Evolutionary conservation across 2,888 invertebrate species (phyloP), one percentile per base, ranked within the genome.

Genomic region (Galerucella nymphaeae): DNA sequence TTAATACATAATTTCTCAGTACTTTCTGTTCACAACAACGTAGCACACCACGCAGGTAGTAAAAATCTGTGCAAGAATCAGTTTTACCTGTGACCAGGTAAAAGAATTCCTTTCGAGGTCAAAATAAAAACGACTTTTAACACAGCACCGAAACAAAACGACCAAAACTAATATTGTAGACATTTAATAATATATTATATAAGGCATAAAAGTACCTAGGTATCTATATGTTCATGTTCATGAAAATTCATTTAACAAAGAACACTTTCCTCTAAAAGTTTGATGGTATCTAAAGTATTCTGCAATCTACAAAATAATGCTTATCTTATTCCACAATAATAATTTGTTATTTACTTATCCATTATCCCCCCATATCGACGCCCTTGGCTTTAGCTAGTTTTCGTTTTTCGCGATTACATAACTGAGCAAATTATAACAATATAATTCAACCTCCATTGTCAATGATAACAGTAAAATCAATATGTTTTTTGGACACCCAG

Each of bases 11-110:
- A 53, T 18, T 53, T 18, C 18, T 18, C 5, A 50, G 1, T 48
- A 14, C 48, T 48, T 48, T 48, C 14, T 48, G n/a, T 14, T n/a
- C 11, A n/a, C 48, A n/a, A n/a, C 48, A 48, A 13, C 42, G 42
- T 42, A 2, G 13, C 48, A 13, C 14, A 13, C 14, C 13, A 6
- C n/a, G n/a, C 53, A 53, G 18, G 53, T 53, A 53, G 53, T 16
- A 13, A 9, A 53, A 42, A 13, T 42, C 53, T 53, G 16, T 16
- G 9, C 18, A 16, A 53, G 53, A 53, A 16, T 53, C n/a, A 53
- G 10, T 9, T 53, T 53, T 53, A 53, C 53, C 53, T 53, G 53
- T 53, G 53, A 18, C 53, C 53, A 53, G 53, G 53, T 53, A 53
- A 53, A 53, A 53, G 53, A 53, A 53, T 16, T 53, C 9, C 53